Percentiles rank a stretch among this genome's conserved stretches.
Evolutionary conservation across 2,113 vertebrate genomes (phyloP).

Genomic region (Coryphaenoides rupestris): DNA sequence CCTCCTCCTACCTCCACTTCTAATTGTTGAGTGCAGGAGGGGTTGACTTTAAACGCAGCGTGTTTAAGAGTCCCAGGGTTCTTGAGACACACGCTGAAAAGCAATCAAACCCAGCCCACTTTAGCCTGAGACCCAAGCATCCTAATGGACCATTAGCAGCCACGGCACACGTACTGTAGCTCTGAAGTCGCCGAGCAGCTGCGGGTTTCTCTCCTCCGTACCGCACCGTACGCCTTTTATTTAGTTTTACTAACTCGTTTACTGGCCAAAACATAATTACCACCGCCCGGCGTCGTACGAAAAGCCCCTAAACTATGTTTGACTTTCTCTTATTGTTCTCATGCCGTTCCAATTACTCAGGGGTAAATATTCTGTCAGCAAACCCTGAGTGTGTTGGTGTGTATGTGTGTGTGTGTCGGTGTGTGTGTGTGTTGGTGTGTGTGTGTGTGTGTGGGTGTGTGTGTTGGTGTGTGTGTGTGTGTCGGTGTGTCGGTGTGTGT

Average conservation of each 20-base stretch:
- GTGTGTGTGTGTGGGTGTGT: no score
- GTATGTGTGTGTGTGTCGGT: no score
- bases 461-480: no score
- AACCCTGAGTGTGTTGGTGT: neutral
- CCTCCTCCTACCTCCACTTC: no score
- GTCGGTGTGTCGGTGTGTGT: no score
- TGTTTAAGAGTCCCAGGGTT: constrained; percentile 42
- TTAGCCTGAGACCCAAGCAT: constrained; percentile 25
- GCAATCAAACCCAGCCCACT: constrained; percentile 44
- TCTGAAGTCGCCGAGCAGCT: constrained; percentile 26
- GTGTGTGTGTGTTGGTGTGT: no score
- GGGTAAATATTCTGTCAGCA: constrained; percentile 24
- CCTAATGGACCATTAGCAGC: constrained; percentile 40
- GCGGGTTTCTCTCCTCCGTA: neutral
- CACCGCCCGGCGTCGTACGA: constrained; percentile 39
- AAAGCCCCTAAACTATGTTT: constrained; percentile 39
- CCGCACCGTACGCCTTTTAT: no score
- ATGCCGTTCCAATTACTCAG: constrained; percentile 30
- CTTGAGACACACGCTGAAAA: constrained; percentile 43
- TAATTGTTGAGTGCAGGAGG: no score
- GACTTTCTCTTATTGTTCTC: constrained; percentile 33
- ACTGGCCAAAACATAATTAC: constrained; percentile 53
- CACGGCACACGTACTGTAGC: no score
- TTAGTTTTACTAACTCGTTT: constrained; percentile 22
- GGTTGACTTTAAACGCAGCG: neutral